Evolutionary conservation across 2,888 invertebrate species (phyloP), one percentile per base, ranked within the genome.

Genomic region (Melieria picta): DNA sequence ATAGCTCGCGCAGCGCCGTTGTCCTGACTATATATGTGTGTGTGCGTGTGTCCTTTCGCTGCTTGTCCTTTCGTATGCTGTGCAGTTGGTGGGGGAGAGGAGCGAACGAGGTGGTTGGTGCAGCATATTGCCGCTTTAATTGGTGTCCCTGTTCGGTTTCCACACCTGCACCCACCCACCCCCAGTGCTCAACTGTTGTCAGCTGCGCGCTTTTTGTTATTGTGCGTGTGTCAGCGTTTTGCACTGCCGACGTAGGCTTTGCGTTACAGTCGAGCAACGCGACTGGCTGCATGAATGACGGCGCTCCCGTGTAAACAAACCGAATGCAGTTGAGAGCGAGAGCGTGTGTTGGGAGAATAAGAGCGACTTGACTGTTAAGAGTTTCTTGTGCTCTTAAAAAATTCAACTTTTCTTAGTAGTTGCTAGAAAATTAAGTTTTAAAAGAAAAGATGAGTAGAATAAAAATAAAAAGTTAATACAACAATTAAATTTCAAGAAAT

Each of bases 1-100:
- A 86, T 86, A 86, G 80, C 72, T n/a, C 55, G 62, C 55, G 66
- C 64, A 69, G 47, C 65, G 69, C 16, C 52, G 43, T 67, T 61
- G 60, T 61, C 67, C 60, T 52, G 61, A 56, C 55, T 48, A 6
- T 64, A n/a, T 56, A 9, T 58, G 63, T 47, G 30, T 70, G 62
- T 69, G 64, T 67, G 69, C n/a, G 11, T 73, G 63, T 74, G 67
- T 74, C 47, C 46, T 66, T 73, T n/a, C 6, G 13, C 10, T 30
- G 30, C 2, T 30, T 30, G 30, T 30, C 30, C 30, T 30, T 30
- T 30, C 30, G 30, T 30, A 30, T 30, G 30, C 2, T 16, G 48
- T 62, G 62, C n/a, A n/a, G 65, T 10, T 13, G 50, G 3, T 50
- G 52, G n/a, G n/a, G 10, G 13, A 50, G 45, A 10, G 47, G 5